Evolutionary conservation across 2,113 vertebrate genomes (phyloP).

Genomic region (Chlorodrepanis virens): DNA sequence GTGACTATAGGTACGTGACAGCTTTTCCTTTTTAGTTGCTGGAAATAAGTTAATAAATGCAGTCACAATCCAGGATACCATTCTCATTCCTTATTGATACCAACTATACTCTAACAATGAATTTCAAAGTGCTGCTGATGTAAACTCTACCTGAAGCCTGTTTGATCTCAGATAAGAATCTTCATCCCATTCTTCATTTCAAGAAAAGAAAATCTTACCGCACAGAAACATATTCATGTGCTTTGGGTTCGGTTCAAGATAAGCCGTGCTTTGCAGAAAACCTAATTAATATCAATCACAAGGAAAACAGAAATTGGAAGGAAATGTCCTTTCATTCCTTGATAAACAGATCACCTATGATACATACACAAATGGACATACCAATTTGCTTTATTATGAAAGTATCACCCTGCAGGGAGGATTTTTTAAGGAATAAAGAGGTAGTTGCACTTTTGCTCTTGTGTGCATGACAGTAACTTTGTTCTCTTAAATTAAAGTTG

Average conservation of each 20-base stretch:
- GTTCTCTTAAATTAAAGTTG: background rate
- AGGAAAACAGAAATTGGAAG: conserved; percentile 68
- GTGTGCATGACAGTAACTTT: background rate
- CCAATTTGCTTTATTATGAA: conserved; percentile 43
- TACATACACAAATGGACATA: conserved; percentile 20
- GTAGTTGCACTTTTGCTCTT: background rate
- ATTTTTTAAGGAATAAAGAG: background rate
- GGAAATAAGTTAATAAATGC: conserved; percentile 70
- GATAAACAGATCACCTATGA: conserved; percentile 70
- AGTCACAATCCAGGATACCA: conserved; percentile 54
- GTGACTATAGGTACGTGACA: background rate
- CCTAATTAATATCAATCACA: conserved; percentile 78
- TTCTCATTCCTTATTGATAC: conserved; percentile 68
- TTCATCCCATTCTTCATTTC: conserved; percentile 74
- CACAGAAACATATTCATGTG: conserved; percentile 67
- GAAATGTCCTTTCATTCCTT: conserved; percentile 66
- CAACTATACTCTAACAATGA: conserved; percentile 65
- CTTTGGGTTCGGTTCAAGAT: conserved; percentile 73
- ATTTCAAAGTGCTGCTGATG: conserved; percentile 73
- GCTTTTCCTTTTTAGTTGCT: conserved; percentile 30
- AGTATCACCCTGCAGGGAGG: background rate
- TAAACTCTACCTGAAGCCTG: conserved; percentile 74
- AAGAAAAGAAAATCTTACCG: conserved; percentile 57
- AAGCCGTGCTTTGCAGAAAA: conserved; percentile 69
- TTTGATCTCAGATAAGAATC: conserved; percentile 76